A percentile compares a stretch with the other conserved stretches of the same genome.
These are phyloP conservation scores for Microtus oregoni DNA, from an alignment of 2,113 vertebrate species.

Conservation along the genomic window DNA sequence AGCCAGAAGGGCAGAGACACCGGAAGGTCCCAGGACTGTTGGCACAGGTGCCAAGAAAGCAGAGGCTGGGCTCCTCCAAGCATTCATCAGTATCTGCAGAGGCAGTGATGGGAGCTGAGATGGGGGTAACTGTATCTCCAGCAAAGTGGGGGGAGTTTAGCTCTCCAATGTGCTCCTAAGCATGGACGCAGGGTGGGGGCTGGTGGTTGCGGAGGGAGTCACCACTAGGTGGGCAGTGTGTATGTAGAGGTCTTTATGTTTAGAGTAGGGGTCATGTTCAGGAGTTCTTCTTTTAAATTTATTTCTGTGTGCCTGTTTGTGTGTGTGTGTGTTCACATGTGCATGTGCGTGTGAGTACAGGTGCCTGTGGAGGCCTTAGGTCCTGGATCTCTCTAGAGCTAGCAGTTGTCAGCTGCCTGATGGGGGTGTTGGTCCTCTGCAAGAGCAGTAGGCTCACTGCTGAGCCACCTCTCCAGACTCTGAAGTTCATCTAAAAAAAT, in stretches of 20 bases:
- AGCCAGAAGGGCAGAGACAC: constrained; percentile 93
- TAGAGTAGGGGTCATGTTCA: neutral
- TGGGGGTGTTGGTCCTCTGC: no score
- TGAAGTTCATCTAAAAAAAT: no score
- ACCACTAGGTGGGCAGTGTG: neutral
- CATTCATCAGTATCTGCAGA: constrained; percentile 93
- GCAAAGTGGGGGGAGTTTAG: neutral
- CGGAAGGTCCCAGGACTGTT: constrained; percentile 95
- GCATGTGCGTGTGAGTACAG: neutral
- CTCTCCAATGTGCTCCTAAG: neutral
- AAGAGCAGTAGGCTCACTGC: no score
- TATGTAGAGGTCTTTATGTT: neutral
- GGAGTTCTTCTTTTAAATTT: neutral
- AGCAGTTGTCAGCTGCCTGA: no score
- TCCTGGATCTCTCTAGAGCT: no score
- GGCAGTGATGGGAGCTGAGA: neutral
- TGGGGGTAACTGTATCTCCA: accelerated
- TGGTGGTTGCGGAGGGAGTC: neutral
- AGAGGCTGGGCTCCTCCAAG: constrained; percentile 92
- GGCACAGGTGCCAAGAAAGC: constrained; percentile 94
- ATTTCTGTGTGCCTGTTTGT: neutral
- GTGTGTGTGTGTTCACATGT: neutral
- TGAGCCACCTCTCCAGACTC: no score
- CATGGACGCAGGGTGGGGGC: neutral
- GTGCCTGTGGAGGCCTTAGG: no score